phyloP scores from a whole-genome alignment of 2,113 vertebrate species.

The Miniopterus natalensis region DNA sequence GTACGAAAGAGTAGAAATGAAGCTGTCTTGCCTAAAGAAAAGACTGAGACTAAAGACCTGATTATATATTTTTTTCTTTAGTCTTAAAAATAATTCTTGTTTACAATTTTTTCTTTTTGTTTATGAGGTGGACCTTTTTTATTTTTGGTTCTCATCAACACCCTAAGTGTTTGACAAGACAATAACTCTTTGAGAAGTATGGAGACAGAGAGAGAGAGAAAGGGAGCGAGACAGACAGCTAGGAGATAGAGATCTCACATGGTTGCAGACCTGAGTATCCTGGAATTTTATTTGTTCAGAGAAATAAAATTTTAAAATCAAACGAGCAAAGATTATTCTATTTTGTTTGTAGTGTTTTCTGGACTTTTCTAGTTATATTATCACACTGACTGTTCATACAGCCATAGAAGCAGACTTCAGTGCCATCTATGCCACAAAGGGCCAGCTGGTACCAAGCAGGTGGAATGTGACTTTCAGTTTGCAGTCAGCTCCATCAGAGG shows the following conservation, averaged over 20 bases:
- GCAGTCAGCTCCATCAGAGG: neutral
- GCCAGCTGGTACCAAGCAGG: neutral
- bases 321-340: neutral
- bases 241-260: neutral
- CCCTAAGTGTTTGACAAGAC: neutral
- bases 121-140: neutral
- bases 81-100: conserved; percentile 7
- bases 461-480: neutral
- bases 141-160: conserved; percentile 2
- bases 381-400: neutral
- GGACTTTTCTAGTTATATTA: neutral
- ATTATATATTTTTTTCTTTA: neutral
- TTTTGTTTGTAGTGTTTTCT: neutral
- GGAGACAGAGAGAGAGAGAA: neutral
- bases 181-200: neutral
- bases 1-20: neutral
- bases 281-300: conserved; percentile 56
- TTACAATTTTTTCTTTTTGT: neutral
- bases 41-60: neutral
- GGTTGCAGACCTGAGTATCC: neutral
- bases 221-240: neutral
- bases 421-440: neutral
- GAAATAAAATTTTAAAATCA: conserved; percentile 53
- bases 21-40: neutral
- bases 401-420: neutral